Conservation (phyloP, 2,888 invertebrate genomes). For the Eupelmus urozonus region DNA sequence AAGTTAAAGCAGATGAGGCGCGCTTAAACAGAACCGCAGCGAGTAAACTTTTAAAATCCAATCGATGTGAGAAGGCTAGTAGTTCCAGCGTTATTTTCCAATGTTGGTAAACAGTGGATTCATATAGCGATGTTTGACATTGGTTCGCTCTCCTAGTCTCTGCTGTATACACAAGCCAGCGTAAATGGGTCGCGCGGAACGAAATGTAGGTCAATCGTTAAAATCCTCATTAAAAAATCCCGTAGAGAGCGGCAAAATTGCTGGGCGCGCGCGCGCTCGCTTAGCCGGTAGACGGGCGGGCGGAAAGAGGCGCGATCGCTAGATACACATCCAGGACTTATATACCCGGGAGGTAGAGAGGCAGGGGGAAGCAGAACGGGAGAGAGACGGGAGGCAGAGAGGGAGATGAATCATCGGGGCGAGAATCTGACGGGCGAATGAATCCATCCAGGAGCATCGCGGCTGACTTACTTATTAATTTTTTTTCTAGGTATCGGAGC, state of each 20-base stretch:
- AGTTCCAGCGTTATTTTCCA: not conserved
- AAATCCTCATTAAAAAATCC: constrained; percentile 73
- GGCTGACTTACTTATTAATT: constrained; percentile 60
- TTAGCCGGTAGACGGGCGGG: not conserved
- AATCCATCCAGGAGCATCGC: constrained; percentile 56
- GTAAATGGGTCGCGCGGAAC: constrained; percentile 59
- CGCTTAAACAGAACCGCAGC: not conserved
- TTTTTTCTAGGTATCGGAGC: constrained; percentile 5
- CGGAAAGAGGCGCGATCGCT: not conserved
- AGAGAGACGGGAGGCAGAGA: not conserved
- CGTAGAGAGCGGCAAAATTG: constrained; percentile 39
- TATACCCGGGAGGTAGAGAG: constrained; percentile 9
- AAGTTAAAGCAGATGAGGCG: not conserved
- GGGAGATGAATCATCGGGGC: constrained; percentile 43
- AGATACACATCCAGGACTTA: no score
- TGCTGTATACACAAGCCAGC: not conserved
- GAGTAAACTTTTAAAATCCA: not conserved
- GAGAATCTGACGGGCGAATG: constrained; percentile 61
- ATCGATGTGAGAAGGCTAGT: no score
- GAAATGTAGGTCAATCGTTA: constrained; percentile 74
- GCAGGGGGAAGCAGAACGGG: not conserved
- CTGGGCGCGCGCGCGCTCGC: not conserved
- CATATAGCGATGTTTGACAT: constrained; percentile 1
- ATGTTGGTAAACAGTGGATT: constrained; percentile 31
- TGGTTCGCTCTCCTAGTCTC: not conserved